Percentiles rank a stretch among this genome's conserved stretches.
Evolutionary conservation across 1,140 invertebrate species (phyloP).

Genomic region (Mercenaria mercenaria): DNA sequence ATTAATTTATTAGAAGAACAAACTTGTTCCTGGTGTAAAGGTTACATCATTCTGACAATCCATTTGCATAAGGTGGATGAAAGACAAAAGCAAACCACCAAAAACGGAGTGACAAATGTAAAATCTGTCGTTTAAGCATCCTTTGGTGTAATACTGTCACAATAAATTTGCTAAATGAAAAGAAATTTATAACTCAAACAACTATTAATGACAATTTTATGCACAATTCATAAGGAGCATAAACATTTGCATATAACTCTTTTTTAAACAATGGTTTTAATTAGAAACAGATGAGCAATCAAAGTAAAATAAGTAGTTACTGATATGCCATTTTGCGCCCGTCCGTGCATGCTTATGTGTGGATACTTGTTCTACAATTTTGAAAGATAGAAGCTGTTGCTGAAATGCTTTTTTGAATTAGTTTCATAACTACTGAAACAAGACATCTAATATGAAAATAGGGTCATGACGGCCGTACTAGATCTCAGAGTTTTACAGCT

Average conservation of each 20-base stretch:
- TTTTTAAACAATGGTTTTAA: neutral
- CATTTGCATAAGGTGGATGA: neutral
- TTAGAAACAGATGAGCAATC: too few species aligned
- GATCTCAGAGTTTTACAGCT: too few species aligned
- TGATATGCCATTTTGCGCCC: too few species aligned
- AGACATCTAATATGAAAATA: too few species aligned
- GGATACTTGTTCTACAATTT: too few species aligned
- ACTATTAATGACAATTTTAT: constrained; percentile 15
- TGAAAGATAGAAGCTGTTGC: too few species aligned
- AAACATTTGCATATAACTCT: neutral
- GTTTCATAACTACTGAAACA: too few species aligned
- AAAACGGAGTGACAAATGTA: constrained; percentile 11
- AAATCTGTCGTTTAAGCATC: neutral
- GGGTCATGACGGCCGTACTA: too few species aligned
- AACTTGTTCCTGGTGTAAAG: constrained; percentile 22
- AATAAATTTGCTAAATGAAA: constrained; percentile 26
- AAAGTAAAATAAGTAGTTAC: too few species aligned
- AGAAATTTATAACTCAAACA: neutral
- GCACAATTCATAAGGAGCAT: neutral
- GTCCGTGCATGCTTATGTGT: too few species aligned
- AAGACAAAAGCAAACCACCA: neutral
- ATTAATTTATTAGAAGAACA: neutral
- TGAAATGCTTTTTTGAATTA: too few species aligned
- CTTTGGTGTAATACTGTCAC: constrained; percentile 5
- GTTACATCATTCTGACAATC: neutral